phyloP scores from a whole-genome alignment of 2,888 invertebrate genomes.

The Dicyrtomina minuta region DNA sequence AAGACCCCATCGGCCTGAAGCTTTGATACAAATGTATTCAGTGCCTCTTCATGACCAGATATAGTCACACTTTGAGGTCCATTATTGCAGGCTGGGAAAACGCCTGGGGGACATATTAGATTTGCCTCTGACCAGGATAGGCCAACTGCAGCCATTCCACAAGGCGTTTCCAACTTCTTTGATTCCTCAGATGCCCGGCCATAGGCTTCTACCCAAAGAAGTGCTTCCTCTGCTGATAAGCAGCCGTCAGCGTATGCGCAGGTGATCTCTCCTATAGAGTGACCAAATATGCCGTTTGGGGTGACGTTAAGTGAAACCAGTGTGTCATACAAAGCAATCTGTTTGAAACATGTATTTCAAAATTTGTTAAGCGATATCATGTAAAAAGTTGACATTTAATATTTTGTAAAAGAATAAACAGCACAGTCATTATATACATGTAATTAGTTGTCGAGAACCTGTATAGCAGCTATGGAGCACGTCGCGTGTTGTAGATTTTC shows the following conservation, averaged over 20 bases:
- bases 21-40: conserved; percentile 69
- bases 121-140: conserved; percentile 64
- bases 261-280: conserved; percentile 88
- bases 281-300: conserved; percentile 93
- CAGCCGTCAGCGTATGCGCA: conserved; percentile 97
- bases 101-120: conserved; percentile 71
- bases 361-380: too few species aligned
- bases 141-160: conserved; percentile 60
- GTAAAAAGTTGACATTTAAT: too few species aligned
- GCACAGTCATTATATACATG: too few species aligned
- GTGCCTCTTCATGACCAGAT: conserved; percentile 76
- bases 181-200: conserved; percentile 56
- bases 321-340: conserved; percentile 86
- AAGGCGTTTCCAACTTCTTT: conserved; percentile 48
- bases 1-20: conserved; percentile 74
- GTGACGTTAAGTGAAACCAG: conserved; percentile 71
- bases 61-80: conserved; percentile 88
- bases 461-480: conserved; percentile 62
- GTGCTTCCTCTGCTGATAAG: conserved; percentile 88
- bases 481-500: conserved; percentile 83
- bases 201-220: conserved; percentile 64
- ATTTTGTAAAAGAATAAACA: too few species aligned
- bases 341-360: too few species aligned
- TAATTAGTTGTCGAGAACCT: too few species aligned
- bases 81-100: conserved; percentile 92